phyloP scores from a whole-genome alignment of 2,113 vertebrate genomes.

The Sander vitreus region DNA sequence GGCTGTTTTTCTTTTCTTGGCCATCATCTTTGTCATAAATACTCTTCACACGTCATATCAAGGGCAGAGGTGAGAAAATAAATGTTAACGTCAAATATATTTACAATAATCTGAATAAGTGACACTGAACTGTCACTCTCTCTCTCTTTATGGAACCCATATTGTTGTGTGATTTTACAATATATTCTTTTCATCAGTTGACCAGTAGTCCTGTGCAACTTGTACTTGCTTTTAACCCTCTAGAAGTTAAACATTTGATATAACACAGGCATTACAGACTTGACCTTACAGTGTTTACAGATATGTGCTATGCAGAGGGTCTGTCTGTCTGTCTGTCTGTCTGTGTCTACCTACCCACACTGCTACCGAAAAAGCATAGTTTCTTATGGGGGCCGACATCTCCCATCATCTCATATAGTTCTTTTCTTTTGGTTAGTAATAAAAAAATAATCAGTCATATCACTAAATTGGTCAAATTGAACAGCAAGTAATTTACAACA shows the following conservation, averaged over 20 bases:
- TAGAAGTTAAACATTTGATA: slow-evolving; percentile 40
- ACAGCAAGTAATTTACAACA: slow-evolving; percentile 42
- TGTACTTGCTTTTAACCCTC: slow-evolving; percentile 41
- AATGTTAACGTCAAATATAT: slow-evolving; percentile 53
- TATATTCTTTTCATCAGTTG: slow-evolving; percentile 51
- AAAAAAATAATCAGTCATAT: slow-evolving; percentile 50
- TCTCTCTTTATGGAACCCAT: slow-evolving; percentile 52
- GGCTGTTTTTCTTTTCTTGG: slow-evolving; percentile 42
- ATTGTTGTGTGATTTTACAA: slow-evolving; percentile 59
- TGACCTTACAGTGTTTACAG: slow-evolving; percentile 62
- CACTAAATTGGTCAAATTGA: slow-evolving; percentile 29
- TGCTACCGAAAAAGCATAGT: slow-evolving; percentile 36
- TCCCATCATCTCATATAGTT: slow-evolving; percentile 30
- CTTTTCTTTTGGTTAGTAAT: slow-evolving; percentile 52
- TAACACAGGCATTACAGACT: slow-evolving; percentile 47
- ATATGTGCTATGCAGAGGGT: slow-evolving; percentile 53
- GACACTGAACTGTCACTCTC: slow-evolving; percentile 19
- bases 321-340: slow-evolving; percentile 20
- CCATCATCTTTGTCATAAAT: slow-evolving; percentile 71
- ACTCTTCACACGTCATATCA: slow-evolving; percentile 59
- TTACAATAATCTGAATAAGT: slow-evolving; percentile 66
- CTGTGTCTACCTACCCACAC: slow-evolving; percentile 25
- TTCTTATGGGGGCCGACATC: not conserved
- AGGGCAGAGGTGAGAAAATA: slow-evolving; percentile 68
- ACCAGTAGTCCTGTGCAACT: slow-evolving; percentile 47